Percentiles rank a stretch among this genome's conserved stretches.
Evolutionary conservation across 1,140 invertebrate genomes (phyloP).

Genomic region (Drosophila ambigua): DNA sequence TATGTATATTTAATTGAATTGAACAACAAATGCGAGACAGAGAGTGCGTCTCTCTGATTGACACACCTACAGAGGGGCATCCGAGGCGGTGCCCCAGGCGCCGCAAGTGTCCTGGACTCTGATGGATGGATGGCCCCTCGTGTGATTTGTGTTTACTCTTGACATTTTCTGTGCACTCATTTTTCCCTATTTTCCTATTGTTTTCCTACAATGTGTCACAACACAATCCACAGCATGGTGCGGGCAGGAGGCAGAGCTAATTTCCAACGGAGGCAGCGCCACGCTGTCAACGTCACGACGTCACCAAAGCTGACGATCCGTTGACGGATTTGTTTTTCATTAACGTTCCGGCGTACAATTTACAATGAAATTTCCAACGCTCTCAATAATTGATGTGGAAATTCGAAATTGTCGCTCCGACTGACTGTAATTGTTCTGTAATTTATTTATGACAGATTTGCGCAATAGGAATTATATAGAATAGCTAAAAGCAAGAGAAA

Average conservation of each 20-base stretch:
- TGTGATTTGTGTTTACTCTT: slow-evolving; percentile 54
- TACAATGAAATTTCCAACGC: slow-evolving; percentile 18
- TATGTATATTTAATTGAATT: slow-evolving; percentile 53
- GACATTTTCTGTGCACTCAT: slow-evolving; percentile 28
- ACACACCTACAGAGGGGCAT: slow-evolving; percentile 18
- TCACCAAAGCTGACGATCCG: slow-evolving; percentile 34
- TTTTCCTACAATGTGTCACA: slow-evolving; percentile 27
- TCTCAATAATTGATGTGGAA: slow-evolving; percentile 42
- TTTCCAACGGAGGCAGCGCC: slow-evolving; percentile 42
- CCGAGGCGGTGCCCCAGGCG: slow-evolving; percentile 1
- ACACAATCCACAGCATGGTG: slow-evolving; percentile 27
- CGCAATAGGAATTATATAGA: not conserved
- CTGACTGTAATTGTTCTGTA: slow-evolving; percentile 35
- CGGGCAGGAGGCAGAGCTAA: slow-evolving; percentile 35
- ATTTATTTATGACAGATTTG: slow-evolving; percentile 25
- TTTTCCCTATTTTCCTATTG: not conserved
- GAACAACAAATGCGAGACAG: slow-evolving; percentile 19
- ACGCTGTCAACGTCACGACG: slow-evolving; percentile 39
- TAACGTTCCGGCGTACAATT: slow-evolving; percentile 46
- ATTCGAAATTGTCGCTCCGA: not conserved
- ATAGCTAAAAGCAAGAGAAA: not conserved
- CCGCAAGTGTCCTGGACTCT: slow-evolving; percentile 64
- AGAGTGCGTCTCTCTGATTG: slow-evolving; percentile 22
- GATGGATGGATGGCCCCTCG: slow-evolving; percentile 61
- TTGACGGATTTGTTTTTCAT: slow-evolving; percentile 72